Percentiles rank a stretch among this genome's conserved stretches.
Conservation (phyloP, 2,888 invertebrate genomes). For the Acronicta psi region DNA sequence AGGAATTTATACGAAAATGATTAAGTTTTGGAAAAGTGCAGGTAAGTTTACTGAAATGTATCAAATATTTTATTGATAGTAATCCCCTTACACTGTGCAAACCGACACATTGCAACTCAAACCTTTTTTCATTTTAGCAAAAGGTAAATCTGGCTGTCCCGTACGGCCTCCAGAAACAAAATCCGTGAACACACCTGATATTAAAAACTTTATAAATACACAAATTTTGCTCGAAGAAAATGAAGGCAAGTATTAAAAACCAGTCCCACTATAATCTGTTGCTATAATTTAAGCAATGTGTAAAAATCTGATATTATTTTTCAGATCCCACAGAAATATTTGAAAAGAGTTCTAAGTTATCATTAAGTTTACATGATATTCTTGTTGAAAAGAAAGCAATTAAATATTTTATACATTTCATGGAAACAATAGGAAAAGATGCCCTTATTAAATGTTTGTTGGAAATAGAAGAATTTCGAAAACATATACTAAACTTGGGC, state of each 20-base stretch:
- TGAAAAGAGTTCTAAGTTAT: conserved; percentile 90
- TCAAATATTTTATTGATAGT: conserved; percentile 16
- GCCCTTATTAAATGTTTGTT: conserved; percentile 93
- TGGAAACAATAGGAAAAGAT: conserved; percentile 93
- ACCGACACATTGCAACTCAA: conserved; percentile 8
- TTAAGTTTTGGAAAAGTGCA: conserved; percentile 94
- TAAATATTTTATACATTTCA: conserved; percentile 95
- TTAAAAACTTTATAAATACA: conserved; percentile 66
- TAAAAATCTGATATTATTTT: conserved; percentile 52
- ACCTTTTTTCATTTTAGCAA: conserved; percentile 73
- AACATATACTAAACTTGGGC: conserved; percentile 55
- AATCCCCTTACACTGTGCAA: conserved; percentile 6
- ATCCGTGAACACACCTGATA: conserved; percentile 57
- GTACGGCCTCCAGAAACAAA: conserved; percentile 83
- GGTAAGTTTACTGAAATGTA: conserved; percentile 76
- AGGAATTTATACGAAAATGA: conserved; percentile 85
- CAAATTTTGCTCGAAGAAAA: conserved; percentile 67
- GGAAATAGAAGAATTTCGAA: conserved; percentile 92
- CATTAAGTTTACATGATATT: conserved; percentile 93
- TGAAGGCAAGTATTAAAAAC: conserved; percentile 71
- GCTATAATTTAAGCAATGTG: too few species aligned
- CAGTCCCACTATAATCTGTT: too few species aligned
- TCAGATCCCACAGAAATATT: conserved; percentile 78
- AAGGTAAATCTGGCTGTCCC: conserved; percentile 86
- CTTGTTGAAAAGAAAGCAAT: conserved; percentile 94